Evolutionary conservation across 1,140 invertebrate species (phyloP).

Genomic region (Heterodera schachtii): DNA sequence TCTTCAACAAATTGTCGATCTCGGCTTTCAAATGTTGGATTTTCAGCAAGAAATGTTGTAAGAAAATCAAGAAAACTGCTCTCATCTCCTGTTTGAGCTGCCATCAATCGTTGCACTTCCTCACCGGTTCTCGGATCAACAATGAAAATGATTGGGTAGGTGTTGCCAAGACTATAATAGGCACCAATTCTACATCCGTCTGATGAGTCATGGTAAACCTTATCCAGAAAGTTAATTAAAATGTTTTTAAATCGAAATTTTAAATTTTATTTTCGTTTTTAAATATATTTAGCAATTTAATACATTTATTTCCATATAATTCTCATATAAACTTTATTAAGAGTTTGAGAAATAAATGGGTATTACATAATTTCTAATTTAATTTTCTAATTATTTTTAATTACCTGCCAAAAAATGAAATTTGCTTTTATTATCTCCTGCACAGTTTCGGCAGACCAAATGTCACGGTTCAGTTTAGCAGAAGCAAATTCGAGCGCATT

Average conservation of each 20-base stretch:
- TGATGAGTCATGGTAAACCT: conserved; percentile 74
- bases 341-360: no score
- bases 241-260: no score
- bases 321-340: conserved; percentile 55
- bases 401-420: conserved; percentile 78
- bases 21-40: conserved; percentile 51
- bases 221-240: not conserved
- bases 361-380: no score
- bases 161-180: conserved; percentile 73
- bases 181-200: conserved; percentile 75
- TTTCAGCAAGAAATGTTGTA: conserved; percentile 47
- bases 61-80: conserved; percentile 68
- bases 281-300: no score
- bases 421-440: conserved; percentile 75
- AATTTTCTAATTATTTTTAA: no score
- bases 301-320: no score
- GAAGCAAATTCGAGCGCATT: conserved; percentile 76
- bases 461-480: conserved; percentile 77
- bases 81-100: conserved; percentile 67
- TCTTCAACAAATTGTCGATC: conserved; percentile 32
- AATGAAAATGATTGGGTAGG: conserved; percentile 77
- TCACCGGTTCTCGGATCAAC: conserved; percentile 78
- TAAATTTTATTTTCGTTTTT: no score
- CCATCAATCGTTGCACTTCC: conserved; percentile 24
- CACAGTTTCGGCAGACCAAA: conserved; percentile 76